Evolutionary conservation across 1,140 invertebrate species (phyloP).

Genomic region (Rhopalosiphum maidis): DNA sequence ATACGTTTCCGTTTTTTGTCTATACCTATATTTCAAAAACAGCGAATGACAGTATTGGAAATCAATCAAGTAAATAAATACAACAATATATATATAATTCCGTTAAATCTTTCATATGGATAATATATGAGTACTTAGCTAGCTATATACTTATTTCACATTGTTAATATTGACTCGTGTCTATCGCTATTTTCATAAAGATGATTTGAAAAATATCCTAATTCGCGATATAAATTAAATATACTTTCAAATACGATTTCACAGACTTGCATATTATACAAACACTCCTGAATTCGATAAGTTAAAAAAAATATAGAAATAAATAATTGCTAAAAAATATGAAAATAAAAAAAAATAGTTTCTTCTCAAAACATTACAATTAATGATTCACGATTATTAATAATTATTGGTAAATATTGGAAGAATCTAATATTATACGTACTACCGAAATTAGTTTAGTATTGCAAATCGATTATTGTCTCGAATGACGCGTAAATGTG

Average conservation of each 20-base stretch:
- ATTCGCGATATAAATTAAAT: background rate
- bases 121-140: background rate
- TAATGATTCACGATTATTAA: background rate
- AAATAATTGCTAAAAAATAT: too few relatives aligned
- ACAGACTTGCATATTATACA: background rate
- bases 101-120: background rate
- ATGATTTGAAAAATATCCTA: background rate
- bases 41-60: background rate
- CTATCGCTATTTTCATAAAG: background rate
- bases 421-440: background rate
- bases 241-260: background rate
- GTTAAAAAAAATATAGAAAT: too few relatives aligned
- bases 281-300: background rate
- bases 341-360: background rate
- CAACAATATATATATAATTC: background rate
- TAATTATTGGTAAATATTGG: background rate
- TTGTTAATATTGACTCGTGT: background rate
- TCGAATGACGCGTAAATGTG: background rate
- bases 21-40: background rate
- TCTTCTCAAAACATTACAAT: background rate
- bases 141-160: background rate
- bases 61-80: background rate
- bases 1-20: background rate
- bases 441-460: background rate
- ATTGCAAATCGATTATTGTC: background rate